phyloP scores from a whole-genome alignment of 2,113 vertebrate species.

The Gasterosteus aculeatus region DNA sequence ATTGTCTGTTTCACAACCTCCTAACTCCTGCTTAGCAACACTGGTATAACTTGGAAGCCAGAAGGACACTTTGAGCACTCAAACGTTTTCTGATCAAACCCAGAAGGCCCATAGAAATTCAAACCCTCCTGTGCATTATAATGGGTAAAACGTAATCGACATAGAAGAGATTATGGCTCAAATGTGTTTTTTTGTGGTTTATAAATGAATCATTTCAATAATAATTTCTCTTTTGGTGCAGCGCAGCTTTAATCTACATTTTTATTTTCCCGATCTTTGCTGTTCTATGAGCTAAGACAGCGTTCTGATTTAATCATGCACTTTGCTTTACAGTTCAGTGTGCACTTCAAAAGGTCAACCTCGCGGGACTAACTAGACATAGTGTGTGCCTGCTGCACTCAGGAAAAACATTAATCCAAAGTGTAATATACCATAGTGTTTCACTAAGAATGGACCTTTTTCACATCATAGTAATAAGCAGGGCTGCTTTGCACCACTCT shows the following conservation, averaged over 20 bases:
- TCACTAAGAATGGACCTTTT: neutral
- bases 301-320: constrained; percentile 72
- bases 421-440: constrained; percentile 7
- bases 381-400: constrained; percentile 49
- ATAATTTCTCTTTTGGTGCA: constrained; percentile 29
- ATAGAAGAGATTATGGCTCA: constrained; percentile 4
- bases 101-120: constrained; percentile 56
- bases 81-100: constrained; percentile 59
- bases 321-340: constrained; percentile 68
- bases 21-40: constrained; percentile 17
- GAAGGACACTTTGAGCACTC: constrained; percentile 25
- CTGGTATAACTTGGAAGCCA: constrained; percentile 26
- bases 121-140: constrained; percentile 44
- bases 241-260: constrained; percentile 31
- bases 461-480: neutral
- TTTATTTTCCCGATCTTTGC: constrained; percentile 41
- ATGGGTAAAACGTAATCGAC: constrained; percentile 30
- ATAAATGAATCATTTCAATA: constrained; percentile 57
- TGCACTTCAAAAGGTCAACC: constrained; percentile 73
- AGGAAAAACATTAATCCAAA: constrained; percentile 31
- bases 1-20: constrained; percentile 22
- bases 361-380: constrained; percentile 52
- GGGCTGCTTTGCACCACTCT: constrained; percentile 11
- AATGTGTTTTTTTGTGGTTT: constrained; percentile 32
- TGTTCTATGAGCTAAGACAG: constrained; percentile 66